These are phyloP conservation scores for Apogon talboti DNA, from an alignment of 2,797 vertebrate species.

Conservation along the genomic window DNA sequence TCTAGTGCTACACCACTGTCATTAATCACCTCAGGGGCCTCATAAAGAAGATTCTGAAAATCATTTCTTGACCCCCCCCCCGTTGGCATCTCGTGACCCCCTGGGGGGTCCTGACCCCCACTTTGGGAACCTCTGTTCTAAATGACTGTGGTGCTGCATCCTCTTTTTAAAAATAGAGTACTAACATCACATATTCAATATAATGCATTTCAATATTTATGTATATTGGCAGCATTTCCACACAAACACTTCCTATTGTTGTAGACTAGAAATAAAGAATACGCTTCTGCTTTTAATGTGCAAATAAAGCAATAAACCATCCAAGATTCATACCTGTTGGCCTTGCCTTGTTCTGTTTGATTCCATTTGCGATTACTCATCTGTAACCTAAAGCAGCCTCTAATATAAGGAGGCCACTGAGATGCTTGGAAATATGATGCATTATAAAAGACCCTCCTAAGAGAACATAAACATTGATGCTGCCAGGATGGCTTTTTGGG, in stretches of 20 bases:
- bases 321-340: constrained; percentile 47
- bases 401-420: constrained; percentile 55
- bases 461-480: constrained; percentile 69
- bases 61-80: too few species aligned
- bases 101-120: too few species aligned
- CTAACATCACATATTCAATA: constrained; percentile 3
- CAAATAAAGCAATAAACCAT: constrained; percentile 33
- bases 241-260: neutral
- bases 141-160: too few species aligned
- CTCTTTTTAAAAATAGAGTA: too few species aligned
- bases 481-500: constrained; percentile 45
- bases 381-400: constrained; percentile 55
- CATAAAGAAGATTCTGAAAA: too few species aligned
- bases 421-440: constrained; percentile 62
- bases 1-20: too few species aligned
- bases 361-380: constrained; percentile 60
- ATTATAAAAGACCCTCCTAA: constrained; percentile 59
- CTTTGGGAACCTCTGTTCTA: too few species aligned
- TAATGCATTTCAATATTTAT: neutral
- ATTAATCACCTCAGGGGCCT: too few species aligned
- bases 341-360: constrained; percentile 48
- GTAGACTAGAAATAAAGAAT: neutral
- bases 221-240: neutral
- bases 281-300: constrained; percentile 8
- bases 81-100: too few species aligned